Base-by-base conservation (phyloP, 2,113 vertebrate species). In the Neotragus pygmaeus region DNA sequence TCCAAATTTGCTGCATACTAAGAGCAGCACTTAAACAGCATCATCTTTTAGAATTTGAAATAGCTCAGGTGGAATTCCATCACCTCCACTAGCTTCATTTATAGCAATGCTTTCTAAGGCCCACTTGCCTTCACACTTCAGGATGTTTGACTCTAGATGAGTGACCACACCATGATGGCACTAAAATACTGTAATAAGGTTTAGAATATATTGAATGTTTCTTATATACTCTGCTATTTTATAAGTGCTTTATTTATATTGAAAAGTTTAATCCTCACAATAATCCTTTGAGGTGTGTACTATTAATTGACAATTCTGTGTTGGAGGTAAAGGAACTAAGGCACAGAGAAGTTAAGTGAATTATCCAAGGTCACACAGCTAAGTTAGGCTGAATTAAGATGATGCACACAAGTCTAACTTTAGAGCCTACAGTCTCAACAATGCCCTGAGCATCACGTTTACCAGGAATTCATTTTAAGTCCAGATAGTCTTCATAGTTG, bases 361-460 rank as follows among this genome's bases (percentile, higher is more conserved):
- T 88, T 21, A 0, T 10, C 4, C 28, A 55, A 64, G 55, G 27
- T 83, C 73, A 70, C n/a, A 78, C 2, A 83, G 49, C 43, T 53
- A 43, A 88, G 19, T 77, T 51, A 77, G 28, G 73, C 39, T 77
- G n/a, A 82, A 7, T 23, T 28, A 53, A 6, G 45, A 15, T 15
- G 21, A 93, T 1, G 13, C 3, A 28, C 30, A 25, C 3, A 13
- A 21, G 3, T 62, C 2, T 85, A 7, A 6, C 2, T 88, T 19
- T 36, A 51, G 28, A 93, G 55, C 5, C 36, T 45, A 27, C 3
- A 7, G 13, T 36, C 25, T 88, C 25, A 70, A 11, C 30, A 25
- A 28, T 14, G 13, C 5, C 6, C 45, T 62, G 36, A 91, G 5
- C 14, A 21, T 91, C 51, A 55, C 0, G 0, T 36, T 91, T 12